phyloP scores from a whole-genome alignment of 1,140 invertebrate genomes.

The Panulirus ornatus region DNA sequence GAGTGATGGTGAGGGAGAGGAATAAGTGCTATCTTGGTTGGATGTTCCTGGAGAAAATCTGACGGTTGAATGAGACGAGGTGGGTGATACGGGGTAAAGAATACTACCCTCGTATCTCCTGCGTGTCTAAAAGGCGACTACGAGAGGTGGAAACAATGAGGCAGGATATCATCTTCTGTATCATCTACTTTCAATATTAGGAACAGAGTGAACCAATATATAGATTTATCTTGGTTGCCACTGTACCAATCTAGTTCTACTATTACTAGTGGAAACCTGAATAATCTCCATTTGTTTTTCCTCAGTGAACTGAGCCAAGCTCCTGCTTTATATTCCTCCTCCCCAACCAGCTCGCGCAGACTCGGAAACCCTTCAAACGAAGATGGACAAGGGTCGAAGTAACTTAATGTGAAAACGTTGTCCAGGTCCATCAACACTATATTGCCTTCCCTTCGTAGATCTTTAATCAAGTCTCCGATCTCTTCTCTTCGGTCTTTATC shows the following conservation, averaged over 20 bases:
- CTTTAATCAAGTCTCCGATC: background rate
- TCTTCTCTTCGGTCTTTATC: background rate
- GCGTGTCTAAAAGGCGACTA: no score
- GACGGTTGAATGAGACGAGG: no score
- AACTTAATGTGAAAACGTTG: background rate
- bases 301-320: background rate
- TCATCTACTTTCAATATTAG: no score
- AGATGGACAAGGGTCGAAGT: background rate
- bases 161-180: no score
- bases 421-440: background rate
- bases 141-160: no score
- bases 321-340: conserved; percentile 7
- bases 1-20: no score
- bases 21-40: no score
- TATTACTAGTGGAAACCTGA: background rate
- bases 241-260: background rate
- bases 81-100: no score
- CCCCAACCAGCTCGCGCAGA: background rate
- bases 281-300: background rate
- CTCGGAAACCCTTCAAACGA: background rate
- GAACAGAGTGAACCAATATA: background rate
- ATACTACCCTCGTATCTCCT: no score
- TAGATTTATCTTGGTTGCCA: background rate
- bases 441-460: background rate
- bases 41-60: no score